phyloP scores from a whole-genome alignment of 2,888 invertebrate genomes.

The Drosophila flavopinicola region DNA sequence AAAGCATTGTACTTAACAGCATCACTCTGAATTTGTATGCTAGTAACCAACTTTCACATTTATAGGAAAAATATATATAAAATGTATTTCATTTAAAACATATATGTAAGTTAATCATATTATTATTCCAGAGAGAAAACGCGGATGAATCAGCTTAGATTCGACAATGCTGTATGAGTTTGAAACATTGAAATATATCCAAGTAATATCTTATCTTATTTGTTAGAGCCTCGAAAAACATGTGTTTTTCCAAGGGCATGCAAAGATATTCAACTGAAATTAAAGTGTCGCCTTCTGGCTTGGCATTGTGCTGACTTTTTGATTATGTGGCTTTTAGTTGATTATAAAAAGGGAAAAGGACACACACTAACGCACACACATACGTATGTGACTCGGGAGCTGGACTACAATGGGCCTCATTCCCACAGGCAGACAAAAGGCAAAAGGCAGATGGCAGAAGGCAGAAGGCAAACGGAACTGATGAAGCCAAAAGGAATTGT shows the following conservation, averaged over 20 bases:
- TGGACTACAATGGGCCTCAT: slow-evolving; percentile 49
- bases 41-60: too few species aligned
- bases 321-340: slow-evolving; percentile 77
- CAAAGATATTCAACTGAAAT: slow-evolving; percentile 12
- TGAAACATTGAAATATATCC: too few species aligned
- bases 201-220: neutral
- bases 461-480: slow-evolving; percentile 29
- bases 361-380: slow-evolving; percentile 11
- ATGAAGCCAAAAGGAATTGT: slow-evolving; percentile 58
- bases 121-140: too few species aligned
- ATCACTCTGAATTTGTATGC: too few species aligned
- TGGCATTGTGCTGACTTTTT: slow-evolving; percentile 67
- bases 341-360: slow-evolving; percentile 60
- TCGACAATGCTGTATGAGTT: too few species aligned
- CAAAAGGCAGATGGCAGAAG: slow-evolving; percentile 48
- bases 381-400: slow-evolving; percentile 21
- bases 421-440: slow-evolving; percentile 14
- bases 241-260: slow-evolving; percentile 21
- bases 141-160: too few species aligned
- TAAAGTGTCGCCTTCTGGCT: slow-evolving; percentile 7
- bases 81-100: too few species aligned
- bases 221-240: too few species aligned
- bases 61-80: too few species aligned
- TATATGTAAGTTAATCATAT: too few species aligned
- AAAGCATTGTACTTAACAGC: too few species aligned